Evolutionary conservation across 2,797 vertebrate species (phyloP), one percentile per base, ranked within the genome.

Genomic region (Harpagifer antarcticus): DNA sequence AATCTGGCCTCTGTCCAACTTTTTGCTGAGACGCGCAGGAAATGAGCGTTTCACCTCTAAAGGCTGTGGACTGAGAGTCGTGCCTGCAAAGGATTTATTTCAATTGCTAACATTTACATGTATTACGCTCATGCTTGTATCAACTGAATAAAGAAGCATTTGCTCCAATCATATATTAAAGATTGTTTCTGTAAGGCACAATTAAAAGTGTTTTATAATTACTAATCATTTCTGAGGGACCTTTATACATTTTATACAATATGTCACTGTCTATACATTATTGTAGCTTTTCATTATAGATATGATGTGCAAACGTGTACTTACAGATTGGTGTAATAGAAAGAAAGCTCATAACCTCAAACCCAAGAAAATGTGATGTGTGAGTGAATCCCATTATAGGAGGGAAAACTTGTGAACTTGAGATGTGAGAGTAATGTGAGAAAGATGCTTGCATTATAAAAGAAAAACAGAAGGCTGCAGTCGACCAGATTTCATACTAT

Each of bases 81-180:
- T 60, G 50, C 68, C 68, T 12, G 33, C 37, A 43, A 15, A 64
- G 48, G 33, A 59, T 74, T 68, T 47, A 83, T 83, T 80, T 79
- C 44, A 68, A 43, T 47, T 60, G 57, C 53, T 53, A 33, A 60
- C 45, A 77, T 81, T 71, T 53, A 16, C 61, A 77, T 61, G 74
- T 59, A 45, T 74, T 54, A 57, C 42, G 16, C 7, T 31, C 48
- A 56, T 53, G 55, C 68, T 68, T 66, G 75, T 33, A 53, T 59
- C 40, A 69, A 58, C 15, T 52, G 20, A 73, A 79, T 82, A 45
- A 70, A 76, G 43, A 17, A 65, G 52, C 3, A 69, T 67, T 11
- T 62, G 54, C 11, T 69, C n/a, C 23, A 43, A 20, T 62, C 79
- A 65, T 76, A 17, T 56, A 44, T 78, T 65, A 71, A 42, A 42